Conservation (phyloP, 1,140 invertebrate genomes). For the Leptinotarsa texana region DNA sequence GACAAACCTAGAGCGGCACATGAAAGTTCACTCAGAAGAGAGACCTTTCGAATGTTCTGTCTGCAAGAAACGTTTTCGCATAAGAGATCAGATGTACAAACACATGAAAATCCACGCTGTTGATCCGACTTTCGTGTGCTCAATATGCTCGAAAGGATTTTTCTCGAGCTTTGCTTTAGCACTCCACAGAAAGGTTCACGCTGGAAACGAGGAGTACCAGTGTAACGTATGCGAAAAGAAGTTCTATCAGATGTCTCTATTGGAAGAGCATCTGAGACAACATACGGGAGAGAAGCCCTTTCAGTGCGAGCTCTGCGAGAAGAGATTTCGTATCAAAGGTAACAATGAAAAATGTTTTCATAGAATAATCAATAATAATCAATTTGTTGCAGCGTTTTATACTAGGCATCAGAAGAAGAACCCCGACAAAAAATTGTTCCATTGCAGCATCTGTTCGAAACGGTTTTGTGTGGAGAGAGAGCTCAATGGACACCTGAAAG, state of each 20-base stretch:
- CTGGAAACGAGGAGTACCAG: constrained; percentile 57
- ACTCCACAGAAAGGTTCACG: constrained; percentile 56
- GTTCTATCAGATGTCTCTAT: constrained; percentile 69
- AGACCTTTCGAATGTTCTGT: constrained; percentile 25
- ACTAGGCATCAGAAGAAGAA: neutral
- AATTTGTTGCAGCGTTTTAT: neutral
- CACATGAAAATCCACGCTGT: constrained; percentile 51
- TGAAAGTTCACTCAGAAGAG: neutral
- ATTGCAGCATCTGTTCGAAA: neutral
- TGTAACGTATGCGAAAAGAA: constrained; percentile 63
- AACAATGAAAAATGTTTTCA: constrained; percentile 17
- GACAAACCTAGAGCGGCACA: neutral
- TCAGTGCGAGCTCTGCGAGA: constrained; percentile 56
- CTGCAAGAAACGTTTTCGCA: constrained; percentile 45
- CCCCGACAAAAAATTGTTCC: neutral
- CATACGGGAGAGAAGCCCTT: constrained; percentile 56
- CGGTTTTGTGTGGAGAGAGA: neutral
- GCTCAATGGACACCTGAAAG: neutral
- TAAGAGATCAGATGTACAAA: constrained; percentile 44
- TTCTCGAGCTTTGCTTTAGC: constrained; percentile 52
- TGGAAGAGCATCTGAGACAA: constrained; percentile 60
- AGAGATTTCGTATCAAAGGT: constrained; percentile 61
- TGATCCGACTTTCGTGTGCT: constrained; percentile 58
- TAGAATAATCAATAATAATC: neutral
- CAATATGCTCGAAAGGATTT: constrained; percentile 58